These are phyloP conservation scores for Lucinisca nassula DNA, from an alignment of 2,888 invertebrate species.

Conservation along the genomic window DNA sequence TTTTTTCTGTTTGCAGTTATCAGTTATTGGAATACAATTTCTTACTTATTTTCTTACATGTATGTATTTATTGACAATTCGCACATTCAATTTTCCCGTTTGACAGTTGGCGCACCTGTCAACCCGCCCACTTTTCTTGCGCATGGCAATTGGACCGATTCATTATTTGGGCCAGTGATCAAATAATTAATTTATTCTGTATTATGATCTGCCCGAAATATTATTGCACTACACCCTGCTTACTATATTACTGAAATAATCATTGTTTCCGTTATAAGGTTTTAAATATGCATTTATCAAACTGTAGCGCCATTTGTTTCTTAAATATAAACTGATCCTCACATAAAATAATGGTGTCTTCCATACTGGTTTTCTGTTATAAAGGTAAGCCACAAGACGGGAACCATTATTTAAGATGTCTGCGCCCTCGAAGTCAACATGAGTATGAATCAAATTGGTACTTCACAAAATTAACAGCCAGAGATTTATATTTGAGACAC, in stretches of 20 bases:
- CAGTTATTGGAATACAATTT: background rate
- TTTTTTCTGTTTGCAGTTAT: background rate
- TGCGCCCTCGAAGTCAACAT: background rate
- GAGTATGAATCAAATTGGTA: no score
- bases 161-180: background rate
- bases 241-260: background rate
- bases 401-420: background rate
- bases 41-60: background rate
- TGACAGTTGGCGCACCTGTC: conserved; percentile 13
- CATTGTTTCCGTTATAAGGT: background rate
- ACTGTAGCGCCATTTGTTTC: background rate
- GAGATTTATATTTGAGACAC: no score
- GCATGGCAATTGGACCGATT: background rate
- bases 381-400: background rate
- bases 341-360: background rate
- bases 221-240: no score
- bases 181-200: background rate
- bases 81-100: background rate
- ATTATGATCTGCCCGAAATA: background rate
- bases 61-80: background rate
- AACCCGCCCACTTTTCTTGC: background rate
- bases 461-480: no score
- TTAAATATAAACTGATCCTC: background rate
- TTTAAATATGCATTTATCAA: background rate
- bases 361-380: background rate